These are phyloP conservation scores for Polyommatus icarus DNA, from an alignment of 2,888 invertebrate genomes.

Conservation along the genomic window DNA sequence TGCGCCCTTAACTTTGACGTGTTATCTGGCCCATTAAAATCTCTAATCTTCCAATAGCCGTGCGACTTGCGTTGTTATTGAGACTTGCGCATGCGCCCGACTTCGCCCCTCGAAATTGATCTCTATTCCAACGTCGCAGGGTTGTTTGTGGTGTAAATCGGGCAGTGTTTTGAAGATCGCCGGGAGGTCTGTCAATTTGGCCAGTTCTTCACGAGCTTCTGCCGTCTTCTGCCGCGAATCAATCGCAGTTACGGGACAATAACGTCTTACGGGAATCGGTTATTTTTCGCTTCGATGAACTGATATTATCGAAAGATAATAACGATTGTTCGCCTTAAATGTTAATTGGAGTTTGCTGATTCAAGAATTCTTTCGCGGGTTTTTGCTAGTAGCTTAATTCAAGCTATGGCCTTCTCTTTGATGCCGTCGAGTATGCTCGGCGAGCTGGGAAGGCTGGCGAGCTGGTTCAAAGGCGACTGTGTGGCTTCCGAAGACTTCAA, in stretches of 20 bases:
- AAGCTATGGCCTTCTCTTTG: constrained; percentile 63
- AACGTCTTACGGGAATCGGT: not conserved
- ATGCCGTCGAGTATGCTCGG: constrained; percentile 69
- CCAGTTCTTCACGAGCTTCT: constrained; percentile 26
- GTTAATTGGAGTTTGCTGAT: not conserved
- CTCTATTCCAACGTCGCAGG: not conserved
- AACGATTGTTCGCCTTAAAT: not conserved
- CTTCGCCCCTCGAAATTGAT: not conserved
- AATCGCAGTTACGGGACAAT: not conserved
- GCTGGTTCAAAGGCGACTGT: constrained; percentile 72
- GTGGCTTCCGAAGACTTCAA: constrained; percentile 64
- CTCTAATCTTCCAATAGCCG: constrained; percentile 8
- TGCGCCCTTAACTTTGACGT: not conserved
- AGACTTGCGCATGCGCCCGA: constrained; percentile 15
- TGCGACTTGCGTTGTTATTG: not conserved
- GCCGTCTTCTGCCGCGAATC: constrained; percentile 3
- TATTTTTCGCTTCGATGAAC: not conserved
- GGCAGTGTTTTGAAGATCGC: constrained; percentile 26
- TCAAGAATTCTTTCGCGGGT: not conserved
- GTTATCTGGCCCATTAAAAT: not conserved
- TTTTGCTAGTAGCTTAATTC: not conserved
- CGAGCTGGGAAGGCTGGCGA: constrained; percentile 69
- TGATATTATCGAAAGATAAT: not conserved
- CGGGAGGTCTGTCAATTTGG: constrained; percentile 31
- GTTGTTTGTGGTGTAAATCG: not conserved